Conservation (phyloP, 2,888 invertebrate species). For the Cheilosia variabilis region DNA sequence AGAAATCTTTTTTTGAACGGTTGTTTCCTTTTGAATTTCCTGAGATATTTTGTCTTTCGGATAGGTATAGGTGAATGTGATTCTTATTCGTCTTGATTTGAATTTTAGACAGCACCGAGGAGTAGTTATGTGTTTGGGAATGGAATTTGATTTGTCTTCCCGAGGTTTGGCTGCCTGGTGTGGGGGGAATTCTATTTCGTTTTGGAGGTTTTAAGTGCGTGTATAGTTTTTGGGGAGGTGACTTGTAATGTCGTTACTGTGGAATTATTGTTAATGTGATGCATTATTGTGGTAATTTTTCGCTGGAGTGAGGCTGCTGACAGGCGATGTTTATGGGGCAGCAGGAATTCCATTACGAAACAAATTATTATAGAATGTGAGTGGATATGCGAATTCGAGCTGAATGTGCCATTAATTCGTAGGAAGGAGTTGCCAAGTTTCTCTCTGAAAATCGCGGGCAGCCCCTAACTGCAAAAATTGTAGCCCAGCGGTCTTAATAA, state of each 20-base stretch:
- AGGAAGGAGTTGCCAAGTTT: no score
- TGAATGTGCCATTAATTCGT: no score
- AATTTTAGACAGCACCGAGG: slow-evolving; percentile 9
- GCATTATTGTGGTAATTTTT: slow-evolving; percentile 33
- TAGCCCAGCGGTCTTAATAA: no score
- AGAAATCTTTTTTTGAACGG: slow-evolving; percentile 49
- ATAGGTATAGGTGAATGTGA: slow-evolving; percentile 37
- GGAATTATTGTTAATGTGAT: slow-evolving; percentile 57
- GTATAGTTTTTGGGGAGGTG: slow-evolving; percentile 47
- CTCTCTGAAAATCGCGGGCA: no score
- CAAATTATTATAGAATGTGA: no score
- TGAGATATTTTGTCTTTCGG: slow-evolving; percentile 2
- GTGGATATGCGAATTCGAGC: no score
- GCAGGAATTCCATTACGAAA: not conserved
- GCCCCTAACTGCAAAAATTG: no score
- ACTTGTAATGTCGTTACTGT: slow-evolving; percentile 46
- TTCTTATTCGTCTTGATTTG: slow-evolving; percentile 33
- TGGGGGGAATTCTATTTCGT: slow-evolving; percentile 11
- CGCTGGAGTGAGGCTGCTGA: slow-evolving; percentile 26
- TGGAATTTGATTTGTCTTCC: slow-evolving; percentile 58
- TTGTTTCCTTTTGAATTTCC: slow-evolving; percentile 22
- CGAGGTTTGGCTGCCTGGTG: slow-evolving; percentile 38
- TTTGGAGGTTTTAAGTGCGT: slow-evolving; percentile 21
- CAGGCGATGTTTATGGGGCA: not conserved
- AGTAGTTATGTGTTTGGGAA: slow-evolving; percentile 4